Evolutionary conservation across 2,888 invertebrate genomes (phyloP), one percentile per base, ranked within the genome.

Genomic region (Phytoseiulus persimilis): DNA sequence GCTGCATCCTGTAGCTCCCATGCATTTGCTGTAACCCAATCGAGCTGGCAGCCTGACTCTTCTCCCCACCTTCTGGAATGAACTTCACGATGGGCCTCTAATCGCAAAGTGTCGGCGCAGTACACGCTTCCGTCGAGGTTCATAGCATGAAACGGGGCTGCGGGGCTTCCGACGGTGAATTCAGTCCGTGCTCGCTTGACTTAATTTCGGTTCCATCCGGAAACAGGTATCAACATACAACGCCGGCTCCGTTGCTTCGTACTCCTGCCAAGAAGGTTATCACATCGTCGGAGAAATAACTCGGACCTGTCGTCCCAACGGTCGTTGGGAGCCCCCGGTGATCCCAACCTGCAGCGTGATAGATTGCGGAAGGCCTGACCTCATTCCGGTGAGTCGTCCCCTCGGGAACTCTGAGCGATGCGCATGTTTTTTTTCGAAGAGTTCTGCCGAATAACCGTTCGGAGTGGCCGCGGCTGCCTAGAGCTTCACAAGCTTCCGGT

Each of bases 261-360:
- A 96, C 92, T 94, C 95, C 89, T 97, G 97, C 92, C 95, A 95
- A n/a, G 94, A 95, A 91, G 97, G 97, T 0, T 95, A 95, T 92
- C 94, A 94, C 90, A 94, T 97, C 93, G 94, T 95, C 91, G 97
- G 97, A 65, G 96, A 96, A 92, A 90, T 91, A 0, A 96, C 96
- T 0, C 94, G 97, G 91, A 93, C 94, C 9, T 97, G 97, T 92
- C 93, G 95, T 91, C 94, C 95, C 87, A 95, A 94, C 91, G 96
- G 97, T n/a, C 94, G 94, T 83, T 97, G 97, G 97, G 87, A 87
- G 6, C 87, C 87, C 9, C 32, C 87, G 1, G 11, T 33, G 18
- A 33, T 32, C 31, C 87, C 87, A n/a, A 39, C 45, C 33, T 87
- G 87, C 33, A 87, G 87, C 18, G 87, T 87, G n/a, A 87, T 87